phyloP scores from a whole-genome alignment of 2,113 vertebrate genomes.

The Tragulus kanchil region DNA sequence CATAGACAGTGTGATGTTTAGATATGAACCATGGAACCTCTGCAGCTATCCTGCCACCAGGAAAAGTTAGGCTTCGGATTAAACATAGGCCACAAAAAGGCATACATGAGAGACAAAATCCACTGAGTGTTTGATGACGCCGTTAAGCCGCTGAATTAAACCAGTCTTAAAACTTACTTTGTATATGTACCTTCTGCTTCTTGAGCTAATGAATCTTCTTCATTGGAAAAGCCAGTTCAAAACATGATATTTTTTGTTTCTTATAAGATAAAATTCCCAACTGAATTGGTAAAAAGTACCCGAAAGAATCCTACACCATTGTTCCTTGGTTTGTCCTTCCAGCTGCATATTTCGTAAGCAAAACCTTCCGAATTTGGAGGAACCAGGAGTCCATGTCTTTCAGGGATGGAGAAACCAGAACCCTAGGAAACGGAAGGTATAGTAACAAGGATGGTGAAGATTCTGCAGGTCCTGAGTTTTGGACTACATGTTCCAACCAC shows the following conservation, averaged over 20 bases:
- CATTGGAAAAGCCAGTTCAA: neutral
- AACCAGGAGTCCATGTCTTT: slow-evolving; percentile 29
- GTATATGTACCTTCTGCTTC: neutral
- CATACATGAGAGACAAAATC: neutral
- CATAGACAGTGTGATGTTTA: neutral
- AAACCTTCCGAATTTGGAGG: neutral
- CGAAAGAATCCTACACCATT: no score
- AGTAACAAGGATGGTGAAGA: neutral
- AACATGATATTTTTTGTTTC: no score
- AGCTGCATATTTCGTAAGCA: neutral
- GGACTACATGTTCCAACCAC: slow-evolving; percentile 63
- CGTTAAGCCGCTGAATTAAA: neutral
- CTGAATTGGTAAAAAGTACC: no score
- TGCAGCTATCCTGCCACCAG: neutral
- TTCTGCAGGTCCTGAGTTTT: slow-evolving; percentile 7
- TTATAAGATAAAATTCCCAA: no score
- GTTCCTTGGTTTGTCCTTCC: no score
- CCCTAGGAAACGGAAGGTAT: neutral
- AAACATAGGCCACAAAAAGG: neutral
- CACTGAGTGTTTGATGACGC: neutral
- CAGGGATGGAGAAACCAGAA: neutral
- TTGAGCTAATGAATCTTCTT: neutral
- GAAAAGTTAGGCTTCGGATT: neutral
- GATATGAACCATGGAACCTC: neutral
- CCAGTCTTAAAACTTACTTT: neutral